Conservation (phyloP, 2,797 vertebrate genomes). For the Alcedo quadribrachys region DNA sequence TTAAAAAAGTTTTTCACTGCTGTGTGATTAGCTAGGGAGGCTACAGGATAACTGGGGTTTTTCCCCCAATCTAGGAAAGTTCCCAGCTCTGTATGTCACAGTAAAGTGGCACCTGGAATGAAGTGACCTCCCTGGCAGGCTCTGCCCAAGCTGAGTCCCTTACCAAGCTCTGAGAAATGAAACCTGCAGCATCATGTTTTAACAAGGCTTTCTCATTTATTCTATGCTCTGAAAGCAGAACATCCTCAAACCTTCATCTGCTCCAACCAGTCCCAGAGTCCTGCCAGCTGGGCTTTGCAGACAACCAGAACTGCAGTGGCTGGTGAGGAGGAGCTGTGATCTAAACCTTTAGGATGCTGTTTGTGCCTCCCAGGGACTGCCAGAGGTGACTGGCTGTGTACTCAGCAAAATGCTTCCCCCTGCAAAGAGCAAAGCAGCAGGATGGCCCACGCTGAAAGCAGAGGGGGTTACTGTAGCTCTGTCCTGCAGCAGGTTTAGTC, state of each 20-base stretch:
- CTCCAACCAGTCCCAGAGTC: not conserved
- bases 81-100: not conserved
- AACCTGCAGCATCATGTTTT: not conserved
- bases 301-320: not conserved
- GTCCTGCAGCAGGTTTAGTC: not conserved
- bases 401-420: not conserved
- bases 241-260: not conserved
- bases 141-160: not conserved
- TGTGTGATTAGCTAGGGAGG: not conserved
- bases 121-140: not conserved
- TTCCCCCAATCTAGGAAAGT: not conserved
- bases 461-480: not conserved
- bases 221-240: not conserved
- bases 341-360: conserved; percentile 11
- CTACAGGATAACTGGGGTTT: not conserved
- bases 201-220: not conserved
- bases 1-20: not conserved
- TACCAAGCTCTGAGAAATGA: not conserved
- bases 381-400: not conserved
- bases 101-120: not conserved
- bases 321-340: not conserved
- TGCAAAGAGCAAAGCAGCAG: not conserved
- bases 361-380: not conserved
- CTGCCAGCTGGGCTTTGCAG: not conserved
- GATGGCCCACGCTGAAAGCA: not conserved